Evolutionary conservation across 2,113 vertebrate genomes (phyloP).

Genomic region (Ploceus nigricollis): DNA sequence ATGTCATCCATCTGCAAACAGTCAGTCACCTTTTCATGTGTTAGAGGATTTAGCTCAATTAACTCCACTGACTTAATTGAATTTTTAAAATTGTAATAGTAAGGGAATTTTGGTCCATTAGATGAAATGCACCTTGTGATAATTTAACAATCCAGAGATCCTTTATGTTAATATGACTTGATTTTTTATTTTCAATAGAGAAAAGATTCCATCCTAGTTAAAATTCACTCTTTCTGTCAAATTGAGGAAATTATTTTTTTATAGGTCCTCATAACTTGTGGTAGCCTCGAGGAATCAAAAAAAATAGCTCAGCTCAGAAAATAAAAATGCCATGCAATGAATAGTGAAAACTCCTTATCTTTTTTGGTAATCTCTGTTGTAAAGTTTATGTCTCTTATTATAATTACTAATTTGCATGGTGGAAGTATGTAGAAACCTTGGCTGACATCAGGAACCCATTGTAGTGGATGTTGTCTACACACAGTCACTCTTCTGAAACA

Average conservation of each 20-base stretch:
- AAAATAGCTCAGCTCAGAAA: background rate
- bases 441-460: background rate
- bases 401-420: background rate
- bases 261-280: background rate
- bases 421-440: background rate
- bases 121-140: background rate
- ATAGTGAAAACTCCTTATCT: background rate
- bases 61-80: background rate
- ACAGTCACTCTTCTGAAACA: background rate
- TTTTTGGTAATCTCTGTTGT: background rate
- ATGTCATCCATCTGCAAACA: background rate
- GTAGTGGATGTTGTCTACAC: background rate
- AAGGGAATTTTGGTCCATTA: background rate
- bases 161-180: background rate
- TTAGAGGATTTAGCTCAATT: background rate
- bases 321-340: background rate
- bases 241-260: background rate
- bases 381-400: background rate
- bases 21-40: background rate
- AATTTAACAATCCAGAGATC: background rate
- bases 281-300: background rate
- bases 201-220: background rate
- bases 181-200: background rate
- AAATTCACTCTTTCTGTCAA: background rate
- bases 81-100: background rate